These are phyloP conservation scores for Drosophila quadrilineata DNA, from an alignment of 1,140 invertebrate species.

Conservation along the genomic window DNA sequence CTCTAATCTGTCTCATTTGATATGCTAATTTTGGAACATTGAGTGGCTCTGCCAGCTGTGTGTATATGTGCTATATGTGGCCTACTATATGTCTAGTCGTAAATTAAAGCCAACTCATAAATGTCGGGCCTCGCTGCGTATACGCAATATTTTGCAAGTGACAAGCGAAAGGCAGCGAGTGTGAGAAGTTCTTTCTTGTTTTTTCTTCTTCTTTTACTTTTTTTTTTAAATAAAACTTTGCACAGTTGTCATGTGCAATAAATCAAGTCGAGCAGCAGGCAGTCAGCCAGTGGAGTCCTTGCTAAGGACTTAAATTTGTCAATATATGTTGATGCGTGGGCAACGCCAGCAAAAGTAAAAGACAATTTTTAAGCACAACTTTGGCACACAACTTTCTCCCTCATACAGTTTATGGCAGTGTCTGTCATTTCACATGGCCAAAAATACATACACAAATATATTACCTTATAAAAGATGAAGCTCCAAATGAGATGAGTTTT, in stretches of 20 bases:
- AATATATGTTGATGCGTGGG: constrained; percentile 25
- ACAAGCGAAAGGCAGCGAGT: constrained; percentile 35
- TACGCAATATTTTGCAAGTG: constrained; percentile 61
- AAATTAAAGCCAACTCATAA: constrained; percentile 46
- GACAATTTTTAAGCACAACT: too few relatives aligned
- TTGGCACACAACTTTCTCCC: too few relatives aligned
- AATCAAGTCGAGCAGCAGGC: constrained; percentile 36
- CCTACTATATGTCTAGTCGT: constrained; percentile 14
- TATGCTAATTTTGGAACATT: constrained; percentile 65
- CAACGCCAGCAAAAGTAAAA: too few relatives aligned
- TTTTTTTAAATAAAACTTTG: constrained; percentile 34
- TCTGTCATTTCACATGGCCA: constrained; percentile 3
- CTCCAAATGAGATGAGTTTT: neutral
- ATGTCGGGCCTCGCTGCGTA: constrained; percentile 48
- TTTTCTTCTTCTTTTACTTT: neutral
- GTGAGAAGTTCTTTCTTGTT: constrained; percentile 18
- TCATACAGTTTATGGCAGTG: constrained; percentile 5
- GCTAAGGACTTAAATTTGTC: constrained; percentile 48
- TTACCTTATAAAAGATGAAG: neutral
- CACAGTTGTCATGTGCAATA: constrained; percentile 51
- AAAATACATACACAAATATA: too few relatives aligned
- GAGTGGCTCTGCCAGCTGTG: constrained; percentile 25
- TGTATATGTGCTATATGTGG: constrained; percentile 19
- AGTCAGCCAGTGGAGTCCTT: neutral
- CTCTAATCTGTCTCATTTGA: constrained; percentile 53